Base-by-base conservation (phyloP, 2,797 vertebrate species). In the Tadarida brasiliensis region DNA sequence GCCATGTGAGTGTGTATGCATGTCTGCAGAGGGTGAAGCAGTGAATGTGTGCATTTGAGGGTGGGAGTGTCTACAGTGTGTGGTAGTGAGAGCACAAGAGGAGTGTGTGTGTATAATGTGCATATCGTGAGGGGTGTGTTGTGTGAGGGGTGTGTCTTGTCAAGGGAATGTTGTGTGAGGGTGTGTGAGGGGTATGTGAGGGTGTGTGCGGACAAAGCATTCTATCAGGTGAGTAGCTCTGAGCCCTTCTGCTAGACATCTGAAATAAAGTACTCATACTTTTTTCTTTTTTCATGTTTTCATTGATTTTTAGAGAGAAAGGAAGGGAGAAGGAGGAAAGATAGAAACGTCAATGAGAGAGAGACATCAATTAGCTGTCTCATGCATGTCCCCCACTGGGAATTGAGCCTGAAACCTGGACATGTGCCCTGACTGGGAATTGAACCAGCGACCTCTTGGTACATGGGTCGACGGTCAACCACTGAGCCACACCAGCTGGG, bases 21-120 rank as follows among this genome's bases (percentile, higher is more conserved):
- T 4, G 28, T 10, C 7, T 1, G 2, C 68, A 63, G 1, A 51
- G 16, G 0, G 49, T 26, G 22, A 61, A 3, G 59, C 4, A 4
- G 65, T 0, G 11, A 4, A 56, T 9, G 16, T 56, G 51, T 28
- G 4, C 16, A 39, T 22, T 3, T 49, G 59, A 49, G 57, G 59
- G 39, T 5, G 11, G 39, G 82, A 12, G 19, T 17, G 14, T 33
- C 11, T 56, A 26, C 4, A 54, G n/a, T 5, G 12, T 57, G 71
- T 0, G 5, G 63, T 7, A 28, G 51, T 11, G 28, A 86, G 15
- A 24, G 26, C 20, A 44, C 0, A 0, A 71, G 47, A 11, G 24
- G 26, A 70, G 20, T 30, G 35, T 54, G 35, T 54, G 84, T 30
- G 8, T 33, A 3, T 44, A 7, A 7, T 1, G 47, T 59, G 22